phyloP scores from a whole-genome alignment of 2,113 vertebrate species.

The Dasyprocta punctata region DNA sequence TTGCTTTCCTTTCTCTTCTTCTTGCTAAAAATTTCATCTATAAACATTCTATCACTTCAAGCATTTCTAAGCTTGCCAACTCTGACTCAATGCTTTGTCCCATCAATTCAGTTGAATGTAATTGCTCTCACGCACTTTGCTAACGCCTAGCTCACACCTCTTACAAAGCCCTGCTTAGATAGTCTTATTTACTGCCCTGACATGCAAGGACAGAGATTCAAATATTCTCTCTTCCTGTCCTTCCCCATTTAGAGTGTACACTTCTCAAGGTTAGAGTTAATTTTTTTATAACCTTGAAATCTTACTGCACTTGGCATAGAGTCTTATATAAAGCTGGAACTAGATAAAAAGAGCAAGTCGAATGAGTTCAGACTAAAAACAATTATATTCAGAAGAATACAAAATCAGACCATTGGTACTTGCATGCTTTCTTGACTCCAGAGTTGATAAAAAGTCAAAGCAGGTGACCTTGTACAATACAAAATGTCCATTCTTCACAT shows the following conservation, averaged over 20 bases:
- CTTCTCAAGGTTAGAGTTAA: conserved; percentile 42
- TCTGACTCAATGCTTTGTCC: neutral
- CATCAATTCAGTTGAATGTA: neutral
- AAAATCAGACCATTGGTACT: conserved; percentile 7
- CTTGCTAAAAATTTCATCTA: conserved; percentile 26
- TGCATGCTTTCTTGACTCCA: neutral
- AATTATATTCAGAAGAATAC: neutral
- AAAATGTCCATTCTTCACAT: conserved; percentile 33
- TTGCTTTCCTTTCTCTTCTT: neutral
- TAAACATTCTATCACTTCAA: neutral
- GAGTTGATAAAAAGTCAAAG: conserved; percentile 48
- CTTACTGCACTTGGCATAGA: neutral
- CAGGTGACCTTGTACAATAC: conserved; percentile 31
- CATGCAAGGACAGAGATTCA: neutral
- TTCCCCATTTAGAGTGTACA: neutral
- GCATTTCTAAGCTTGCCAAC: neutral
- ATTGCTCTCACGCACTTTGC: neutral
- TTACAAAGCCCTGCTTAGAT: neutral
- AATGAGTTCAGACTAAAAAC: conserved; percentile 12
- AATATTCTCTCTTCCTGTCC: neutral
- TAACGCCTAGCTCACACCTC: neutral
- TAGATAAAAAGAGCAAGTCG: neutral
- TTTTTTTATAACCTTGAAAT: conserved; percentile 51
- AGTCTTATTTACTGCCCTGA: neutral
- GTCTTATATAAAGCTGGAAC: conserved; percentile 19